Conservation (phyloP, 1,140 invertebrate species). For the Pseudomyrmex dendroicus region DNA sequence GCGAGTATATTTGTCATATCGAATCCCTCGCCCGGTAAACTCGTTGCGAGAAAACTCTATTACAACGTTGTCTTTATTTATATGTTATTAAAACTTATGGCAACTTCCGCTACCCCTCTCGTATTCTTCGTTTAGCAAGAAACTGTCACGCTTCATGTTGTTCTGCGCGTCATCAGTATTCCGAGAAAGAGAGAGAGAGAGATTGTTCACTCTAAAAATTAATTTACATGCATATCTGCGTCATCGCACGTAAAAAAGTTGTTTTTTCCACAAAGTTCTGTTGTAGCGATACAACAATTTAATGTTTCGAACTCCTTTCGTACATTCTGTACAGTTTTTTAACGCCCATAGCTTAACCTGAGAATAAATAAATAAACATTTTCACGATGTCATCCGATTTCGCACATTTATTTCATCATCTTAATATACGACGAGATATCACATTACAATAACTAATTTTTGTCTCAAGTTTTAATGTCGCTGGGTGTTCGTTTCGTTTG, state of each 20-base stretch:
- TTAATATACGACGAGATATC: not conserved
- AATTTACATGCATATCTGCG: constrained; percentile 19
- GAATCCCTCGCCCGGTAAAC: constrained; percentile 50
- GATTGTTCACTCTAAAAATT: constrained; percentile 44
- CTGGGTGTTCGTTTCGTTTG: not conserved
- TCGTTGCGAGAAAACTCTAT: constrained; percentile 65
- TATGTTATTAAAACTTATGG: constrained; percentile 72
- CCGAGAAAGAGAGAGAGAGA: not conserved
- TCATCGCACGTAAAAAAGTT: not conserved
- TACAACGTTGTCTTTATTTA: constrained; percentile 72
- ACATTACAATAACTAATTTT: constrained; percentile 8
- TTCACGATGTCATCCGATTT: not conserved
- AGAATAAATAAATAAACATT: not conserved
- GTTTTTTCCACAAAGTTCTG: too few relatives aligned
- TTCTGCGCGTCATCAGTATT: not conserved
- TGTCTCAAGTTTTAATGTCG: not conserved
- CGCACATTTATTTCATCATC: not conserved
- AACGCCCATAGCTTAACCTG: too few relatives aligned
- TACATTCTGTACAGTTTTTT: too few relatives aligned
- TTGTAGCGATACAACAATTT: too few relatives aligned
- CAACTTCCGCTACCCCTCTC: constrained; percentile 60
- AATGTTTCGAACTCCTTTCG: too few relatives aligned
- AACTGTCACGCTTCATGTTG: constrained; percentile 60
- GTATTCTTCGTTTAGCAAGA: constrained; percentile 48
- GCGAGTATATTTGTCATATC: constrained; percentile 62